Conservation (phyloP, 2,113 vertebrate genomes). For the Argyrosomus japonicus region DNA sequence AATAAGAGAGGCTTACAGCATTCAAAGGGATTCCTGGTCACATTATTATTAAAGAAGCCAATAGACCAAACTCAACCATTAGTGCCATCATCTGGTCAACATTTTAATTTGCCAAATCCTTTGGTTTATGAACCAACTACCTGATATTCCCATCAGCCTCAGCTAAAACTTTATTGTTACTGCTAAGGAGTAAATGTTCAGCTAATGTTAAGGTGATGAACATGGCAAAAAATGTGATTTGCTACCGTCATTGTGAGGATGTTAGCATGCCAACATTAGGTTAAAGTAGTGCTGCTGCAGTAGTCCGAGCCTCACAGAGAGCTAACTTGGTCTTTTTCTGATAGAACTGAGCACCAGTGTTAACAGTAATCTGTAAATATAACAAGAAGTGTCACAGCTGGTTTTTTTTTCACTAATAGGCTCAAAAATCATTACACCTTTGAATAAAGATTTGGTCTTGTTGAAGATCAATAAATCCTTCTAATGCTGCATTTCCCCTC, state of each 20-base stretch:
- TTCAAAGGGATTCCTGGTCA: constrained; percentile 8
- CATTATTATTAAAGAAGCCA: not conserved
- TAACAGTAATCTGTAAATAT: not conserved
- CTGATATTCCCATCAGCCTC: no score
- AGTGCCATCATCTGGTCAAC: not conserved
- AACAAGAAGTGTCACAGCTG: not conserved
- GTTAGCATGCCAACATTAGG: not conserved
- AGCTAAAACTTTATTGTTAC: not conserved
- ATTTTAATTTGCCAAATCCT: not conserved
- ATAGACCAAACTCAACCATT: not conserved
- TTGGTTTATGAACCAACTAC: not conserved
- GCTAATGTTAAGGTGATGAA: not conserved
- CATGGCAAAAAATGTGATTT: not conserved
- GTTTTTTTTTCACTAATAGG: not conserved
- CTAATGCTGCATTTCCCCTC: not conserved
- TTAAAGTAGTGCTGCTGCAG: not conserved
- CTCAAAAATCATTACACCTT: not conserved
- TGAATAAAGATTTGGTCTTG: not conserved
- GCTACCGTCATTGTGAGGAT: no score
- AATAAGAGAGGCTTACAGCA: not conserved
- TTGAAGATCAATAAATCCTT: not conserved
- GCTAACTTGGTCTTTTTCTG: not conserved
- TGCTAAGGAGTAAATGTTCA: not conserved
- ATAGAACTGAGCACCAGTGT: not conserved
- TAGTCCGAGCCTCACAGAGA: not conserved